Evolutionary conservation across 2,113 vertebrate species (phyloP).

Genomic region (Gobio gobio): DNA sequence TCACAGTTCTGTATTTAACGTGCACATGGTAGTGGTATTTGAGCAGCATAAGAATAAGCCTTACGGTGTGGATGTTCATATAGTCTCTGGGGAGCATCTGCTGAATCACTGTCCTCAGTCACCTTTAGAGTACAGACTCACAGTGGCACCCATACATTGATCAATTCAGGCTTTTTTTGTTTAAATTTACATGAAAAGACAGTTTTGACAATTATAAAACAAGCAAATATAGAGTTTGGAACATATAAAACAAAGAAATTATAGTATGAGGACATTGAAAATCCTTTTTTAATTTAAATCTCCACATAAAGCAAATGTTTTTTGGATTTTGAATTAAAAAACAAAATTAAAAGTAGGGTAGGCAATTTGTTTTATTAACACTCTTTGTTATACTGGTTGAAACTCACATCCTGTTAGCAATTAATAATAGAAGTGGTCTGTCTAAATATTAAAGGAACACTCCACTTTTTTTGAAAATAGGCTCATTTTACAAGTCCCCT

Average conservation of each 20-base stretch:
- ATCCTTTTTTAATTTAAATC: background rate
- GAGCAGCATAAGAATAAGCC: background rate
- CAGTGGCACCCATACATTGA: background rate
- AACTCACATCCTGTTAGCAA: no score
- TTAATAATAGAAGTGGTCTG: no score
- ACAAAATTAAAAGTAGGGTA: no score
- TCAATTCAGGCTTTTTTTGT: background rate
- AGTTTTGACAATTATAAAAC: background rate
- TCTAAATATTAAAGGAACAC: no score
- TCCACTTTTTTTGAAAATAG: no score
- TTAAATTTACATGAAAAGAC: background rate
- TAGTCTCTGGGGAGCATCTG: constrained; percentile 19
- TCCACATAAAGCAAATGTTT: background rate
- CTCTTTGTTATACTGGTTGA: no score
- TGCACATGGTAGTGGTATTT: background rate
- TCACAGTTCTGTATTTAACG: constrained; percentile 1
- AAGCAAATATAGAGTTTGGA: background rate
- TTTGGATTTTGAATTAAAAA: background rate
- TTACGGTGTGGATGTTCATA: background rate
- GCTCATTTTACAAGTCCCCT: no score
- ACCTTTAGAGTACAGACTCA: constrained; percentile 27
- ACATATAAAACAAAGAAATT: background rate
- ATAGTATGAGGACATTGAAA: background rate
- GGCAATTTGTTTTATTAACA: no score
- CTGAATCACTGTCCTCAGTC: constrained; percentile 43